Conservation (phyloP, 2,113 vertebrate genomes). For the Eublepharis macularius region DNA sequence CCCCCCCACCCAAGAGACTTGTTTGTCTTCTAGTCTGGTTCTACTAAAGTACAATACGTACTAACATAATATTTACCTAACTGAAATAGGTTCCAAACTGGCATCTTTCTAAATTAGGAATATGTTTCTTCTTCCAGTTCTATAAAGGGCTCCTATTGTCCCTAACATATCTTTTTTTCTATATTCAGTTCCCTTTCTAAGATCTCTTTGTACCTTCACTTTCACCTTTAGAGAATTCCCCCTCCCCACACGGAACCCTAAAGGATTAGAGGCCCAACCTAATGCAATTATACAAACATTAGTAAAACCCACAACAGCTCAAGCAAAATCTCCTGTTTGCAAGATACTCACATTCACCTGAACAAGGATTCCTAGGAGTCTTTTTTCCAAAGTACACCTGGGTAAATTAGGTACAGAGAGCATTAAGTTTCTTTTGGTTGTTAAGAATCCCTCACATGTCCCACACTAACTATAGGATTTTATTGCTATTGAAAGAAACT, state of each 20-base stretch:
- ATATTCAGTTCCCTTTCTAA: neutral
- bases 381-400: neutral
- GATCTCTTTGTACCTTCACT: neutral
- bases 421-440: neutral
- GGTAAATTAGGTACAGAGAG: neutral
- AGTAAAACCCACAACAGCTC: neutral
- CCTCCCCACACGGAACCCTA: neutral
- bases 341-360: neutral
- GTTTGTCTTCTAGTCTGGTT: neutral
- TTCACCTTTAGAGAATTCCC: neutral
- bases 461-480: neutral
- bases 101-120: neutral
- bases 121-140: neutral
- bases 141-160: neutral
- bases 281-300: neutral
- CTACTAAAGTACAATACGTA: neutral
- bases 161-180: neutral
- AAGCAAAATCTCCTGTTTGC: neutral
- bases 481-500: neutral
- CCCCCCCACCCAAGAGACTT: no score
- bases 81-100: neutral
- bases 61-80: neutral
- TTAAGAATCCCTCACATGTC: neutral
- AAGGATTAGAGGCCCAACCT: neutral
- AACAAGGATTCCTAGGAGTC: neutral